Conservation (phyloP, 2,797 vertebrate species). For the Calcarius lapponicus region DNA sequence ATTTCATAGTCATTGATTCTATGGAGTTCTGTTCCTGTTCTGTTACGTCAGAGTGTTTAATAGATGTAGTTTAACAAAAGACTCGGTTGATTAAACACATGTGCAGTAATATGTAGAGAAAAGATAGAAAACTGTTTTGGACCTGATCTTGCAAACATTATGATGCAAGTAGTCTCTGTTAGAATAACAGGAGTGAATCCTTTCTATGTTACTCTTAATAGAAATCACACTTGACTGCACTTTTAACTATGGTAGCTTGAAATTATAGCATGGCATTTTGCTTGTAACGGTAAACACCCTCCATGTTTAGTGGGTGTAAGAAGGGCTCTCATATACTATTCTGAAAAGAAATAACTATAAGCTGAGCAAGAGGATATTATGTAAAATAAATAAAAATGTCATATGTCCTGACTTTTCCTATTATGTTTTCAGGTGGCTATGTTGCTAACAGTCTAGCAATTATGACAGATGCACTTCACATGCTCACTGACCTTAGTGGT, state of each 20-base stretch:
- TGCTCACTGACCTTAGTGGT: conserved; percentile 92
- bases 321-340: neutral
- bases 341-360: neutral
- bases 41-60: neutral
- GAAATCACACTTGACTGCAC: neutral
- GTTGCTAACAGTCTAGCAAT: conserved; percentile 95
- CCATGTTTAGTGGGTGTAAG: neutral
- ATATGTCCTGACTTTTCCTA: neutral
- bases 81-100: neutral
- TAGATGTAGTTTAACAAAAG: neutral
- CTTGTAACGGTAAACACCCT: neutral
- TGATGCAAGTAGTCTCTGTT: neutral
- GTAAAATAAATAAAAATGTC: neutral
- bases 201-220: neutral
- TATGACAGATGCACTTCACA: conserved; percentile 97
- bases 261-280: neutral
- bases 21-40: neutral
- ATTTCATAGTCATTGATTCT: neutral
- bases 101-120: neutral
- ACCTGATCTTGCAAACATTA: neutral
- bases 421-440: conserved; percentile 87
- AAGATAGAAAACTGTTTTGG: neutral
- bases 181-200: neutral
- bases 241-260: neutral
- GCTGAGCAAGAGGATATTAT: neutral